Percentiles rank a stretch among this genome's conserved stretches.
phyloP scores from a whole-genome alignment of 2,797 vertebrate species.

The Cuniculus paca region DNA sequence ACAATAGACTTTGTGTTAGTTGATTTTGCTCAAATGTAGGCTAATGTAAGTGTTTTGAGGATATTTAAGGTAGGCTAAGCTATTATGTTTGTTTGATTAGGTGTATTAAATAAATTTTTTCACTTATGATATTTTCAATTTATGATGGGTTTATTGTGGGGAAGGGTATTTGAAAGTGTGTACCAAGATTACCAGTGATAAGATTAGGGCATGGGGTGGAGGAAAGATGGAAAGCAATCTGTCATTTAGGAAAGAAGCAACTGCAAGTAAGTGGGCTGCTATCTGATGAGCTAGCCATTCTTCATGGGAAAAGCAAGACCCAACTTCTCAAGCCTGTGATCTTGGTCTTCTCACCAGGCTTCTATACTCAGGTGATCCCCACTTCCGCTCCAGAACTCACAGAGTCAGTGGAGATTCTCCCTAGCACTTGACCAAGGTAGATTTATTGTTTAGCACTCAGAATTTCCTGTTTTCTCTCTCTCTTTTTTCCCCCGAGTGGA shows the following conservation, averaged over 20 bases:
- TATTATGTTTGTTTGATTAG: not conserved
- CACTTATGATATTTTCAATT: not conserved
- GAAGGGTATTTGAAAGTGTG: not conserved
- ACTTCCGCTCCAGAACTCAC: not conserved
- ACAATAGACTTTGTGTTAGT: not conserved
- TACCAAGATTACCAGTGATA: not conserved
- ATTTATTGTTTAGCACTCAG: not conserved
- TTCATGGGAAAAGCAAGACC: not conserved
- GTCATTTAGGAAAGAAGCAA: constrained; percentile 14
- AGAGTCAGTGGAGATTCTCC: not conserved
- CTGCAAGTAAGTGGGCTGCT: too few relatives aligned
- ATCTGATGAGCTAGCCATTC: not conserved
- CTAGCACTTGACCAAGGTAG: not conserved
- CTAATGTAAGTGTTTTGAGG: not conserved
- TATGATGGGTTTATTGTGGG: not conserved
- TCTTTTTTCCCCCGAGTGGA: not conserved
- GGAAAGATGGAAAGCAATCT: not conserved
- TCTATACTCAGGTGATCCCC: not conserved
- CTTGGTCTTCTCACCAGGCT: not conserved
- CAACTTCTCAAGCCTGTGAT: not conserved
- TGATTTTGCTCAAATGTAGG: not conserved
- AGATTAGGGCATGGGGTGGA: not conserved
- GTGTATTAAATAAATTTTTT: not conserved
- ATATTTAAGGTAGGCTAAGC: not conserved
- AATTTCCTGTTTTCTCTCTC: constrained; percentile 15